Percentiles rank a stretch among this genome's conserved stretches.
Evolutionary conservation across 2,797 vertebrate genomes (phyloP).

Genomic region (Acrossocheilus wenchowensis): DNA sequence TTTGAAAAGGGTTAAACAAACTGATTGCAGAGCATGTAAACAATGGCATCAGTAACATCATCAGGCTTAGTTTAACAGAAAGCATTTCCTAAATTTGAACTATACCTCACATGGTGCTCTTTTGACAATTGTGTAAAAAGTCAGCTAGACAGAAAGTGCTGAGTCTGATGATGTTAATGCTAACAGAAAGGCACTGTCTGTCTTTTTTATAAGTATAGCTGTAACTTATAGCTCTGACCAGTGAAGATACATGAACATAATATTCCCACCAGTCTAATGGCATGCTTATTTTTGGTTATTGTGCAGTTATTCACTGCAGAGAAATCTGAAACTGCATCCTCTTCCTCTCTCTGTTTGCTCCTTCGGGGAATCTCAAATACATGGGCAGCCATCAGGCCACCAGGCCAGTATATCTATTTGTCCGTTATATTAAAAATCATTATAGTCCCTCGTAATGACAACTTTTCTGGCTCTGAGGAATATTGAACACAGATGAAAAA

Average conservation of each 20-base stretch:
- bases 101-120: neutral
- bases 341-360: slow-evolving; percentile 26
- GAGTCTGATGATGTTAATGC: neutral
- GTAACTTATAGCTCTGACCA: neutral
- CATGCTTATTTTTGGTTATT: slow-evolving; percentile 21
- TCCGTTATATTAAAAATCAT: slow-evolving; percentile 10
- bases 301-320: slow-evolving; percentile 1
- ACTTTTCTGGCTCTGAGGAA: slow-evolving; percentile 2
- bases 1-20: neutral
- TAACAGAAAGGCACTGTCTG: neutral
- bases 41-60: neutral
- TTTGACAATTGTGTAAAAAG: neutral
- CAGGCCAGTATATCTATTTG: slow-evolving; percentile 22
- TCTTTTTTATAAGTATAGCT: neutral
- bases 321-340: slow-evolving; percentile 26
- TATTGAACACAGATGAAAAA: slow-evolving; percentile 20
- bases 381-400: neutral
- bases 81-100: neutral
- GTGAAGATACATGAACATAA: neutral
- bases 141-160: neutral
- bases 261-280: neutral
- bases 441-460: neutral
- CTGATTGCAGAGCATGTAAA: neutral
- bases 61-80: neutral
- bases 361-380: slow-evolving; percentile 19